A percentile compares a stretch with the other conserved stretches of the same genome.
Conservation (phyloP, 35 echinoderm and acorn worm species). For the Apostichopus parvimensis region DNA sequence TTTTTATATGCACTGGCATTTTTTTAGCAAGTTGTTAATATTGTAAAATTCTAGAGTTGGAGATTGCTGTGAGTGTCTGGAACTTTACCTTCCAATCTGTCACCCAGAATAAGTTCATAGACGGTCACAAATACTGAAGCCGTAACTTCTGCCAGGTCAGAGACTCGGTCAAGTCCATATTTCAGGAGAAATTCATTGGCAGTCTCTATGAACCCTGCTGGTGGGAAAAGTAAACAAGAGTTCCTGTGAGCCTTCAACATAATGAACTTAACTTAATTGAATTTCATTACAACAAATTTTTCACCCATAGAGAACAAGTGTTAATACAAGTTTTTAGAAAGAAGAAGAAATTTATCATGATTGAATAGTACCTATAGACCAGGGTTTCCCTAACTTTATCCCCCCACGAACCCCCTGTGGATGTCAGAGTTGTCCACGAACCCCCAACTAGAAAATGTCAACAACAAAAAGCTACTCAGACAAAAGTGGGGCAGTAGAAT, state of each 20-base stretch:
- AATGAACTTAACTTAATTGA: not conserved
- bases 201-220: conserved; percentile 62
- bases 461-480: too few relatives aligned
- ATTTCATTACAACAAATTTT: not conserved
- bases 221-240: not conserved
- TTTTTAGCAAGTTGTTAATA: too few relatives aligned
- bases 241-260: not conserved
- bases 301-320: not conserved
- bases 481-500: too few relatives aligned
- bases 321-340: not conserved
- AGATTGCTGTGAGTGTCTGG: too few relatives aligned
- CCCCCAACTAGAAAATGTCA: too few relatives aligned
- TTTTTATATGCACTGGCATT: too few relatives aligned
- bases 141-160: conserved; percentile 62
- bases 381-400: too few relatives aligned
- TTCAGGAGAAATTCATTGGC: conserved; percentile 82
- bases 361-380: not conserved
- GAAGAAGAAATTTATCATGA: not conserved
- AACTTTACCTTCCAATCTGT: conserved; percentile 67
- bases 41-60: too few relatives aligned
- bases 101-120: conserved; percentile 89
- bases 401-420: too few relatives aligned
- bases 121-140: conserved; percentile 61
- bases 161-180: conserved; percentile 59
- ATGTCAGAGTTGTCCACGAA: too few relatives aligned